phyloP scores from a whole-genome alignment of 2,113 vertebrate species.

The Pontoporia blainvillei region DNA sequence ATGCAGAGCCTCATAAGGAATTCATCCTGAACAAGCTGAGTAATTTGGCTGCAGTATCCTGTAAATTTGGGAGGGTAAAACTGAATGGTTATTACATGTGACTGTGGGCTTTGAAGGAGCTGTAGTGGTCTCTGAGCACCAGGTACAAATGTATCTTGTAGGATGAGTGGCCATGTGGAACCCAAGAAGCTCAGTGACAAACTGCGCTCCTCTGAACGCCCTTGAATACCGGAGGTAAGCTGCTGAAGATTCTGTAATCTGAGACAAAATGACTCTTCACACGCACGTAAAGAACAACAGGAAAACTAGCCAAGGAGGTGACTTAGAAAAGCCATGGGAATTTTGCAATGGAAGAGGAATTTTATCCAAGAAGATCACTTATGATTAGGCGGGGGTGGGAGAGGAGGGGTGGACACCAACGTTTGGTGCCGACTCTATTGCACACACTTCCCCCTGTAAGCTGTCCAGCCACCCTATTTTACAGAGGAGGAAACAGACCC shows the following conservation, averaged over 20 bases:
- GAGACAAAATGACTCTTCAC: not conserved
- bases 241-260: not conserved
- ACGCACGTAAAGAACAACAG: not conserved
- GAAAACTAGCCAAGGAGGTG: not conserved
- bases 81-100: not conserved
- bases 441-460: not conserved
- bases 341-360: not conserved
- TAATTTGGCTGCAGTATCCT: not conserved
- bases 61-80: not conserved
- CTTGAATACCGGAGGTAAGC: not conserved
- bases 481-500: not conserved
- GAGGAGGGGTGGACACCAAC: not conserved
- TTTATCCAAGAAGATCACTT: not conserved
- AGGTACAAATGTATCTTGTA: not conserved
- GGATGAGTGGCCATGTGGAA: not conserved
- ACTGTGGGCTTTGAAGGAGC: not conserved
- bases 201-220: not conserved
- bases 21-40: slow-evolving; percentile 1
- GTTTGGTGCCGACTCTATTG: not conserved
- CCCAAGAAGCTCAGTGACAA: not conserved
- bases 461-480: not conserved
- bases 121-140: not conserved
- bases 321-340: not conserved
- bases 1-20: slow-evolving; percentile 10
- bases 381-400: not conserved